Evolutionary conservation across 2,888 invertebrate genomes (phyloP).

Genomic region (Unio pictorum): DNA sequence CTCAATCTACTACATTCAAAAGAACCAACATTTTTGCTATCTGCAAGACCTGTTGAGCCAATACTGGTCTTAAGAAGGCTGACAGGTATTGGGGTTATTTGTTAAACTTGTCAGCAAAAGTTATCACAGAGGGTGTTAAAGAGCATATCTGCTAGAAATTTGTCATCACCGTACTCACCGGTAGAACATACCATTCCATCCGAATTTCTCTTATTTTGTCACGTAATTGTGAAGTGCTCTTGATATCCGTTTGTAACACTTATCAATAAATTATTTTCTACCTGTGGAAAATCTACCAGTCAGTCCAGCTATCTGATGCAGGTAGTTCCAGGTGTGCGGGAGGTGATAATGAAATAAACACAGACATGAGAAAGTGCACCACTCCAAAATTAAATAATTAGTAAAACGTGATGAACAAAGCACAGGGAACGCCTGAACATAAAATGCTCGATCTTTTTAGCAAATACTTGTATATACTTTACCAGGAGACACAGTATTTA

Average conservation of each 20-base stretch:
- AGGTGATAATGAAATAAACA: constrained; percentile 23
- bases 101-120: constrained; percentile 33
- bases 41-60: too few relatives aligned
- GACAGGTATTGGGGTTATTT: constrained; percentile 9
- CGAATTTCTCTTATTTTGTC: constrained; percentile 43
- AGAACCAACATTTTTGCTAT: too few relatives aligned
- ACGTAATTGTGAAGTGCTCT: constrained; percentile 54
- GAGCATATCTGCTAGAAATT: constrained; percentile 9
- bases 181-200: constrained; percentile 12
- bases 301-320: constrained; percentile 24
- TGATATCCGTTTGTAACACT: constrained; percentile 40
- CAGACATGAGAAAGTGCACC: constrained; percentile 3
- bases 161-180: neutral
- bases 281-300: constrained; percentile 18
- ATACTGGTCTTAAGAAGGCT: too few relatives aligned
- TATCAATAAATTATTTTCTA: constrained; percentile 43
- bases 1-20: too few relatives aligned
- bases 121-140: constrained; percentile 44
- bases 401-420: too few relatives aligned
- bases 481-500: too few relatives aligned
- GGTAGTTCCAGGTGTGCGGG: constrained; percentile 21
- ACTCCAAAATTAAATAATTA: too few relatives aligned
- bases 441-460: too few relatives aligned
- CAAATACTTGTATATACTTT: too few relatives aligned
- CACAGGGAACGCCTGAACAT: too few relatives aligned